Base-by-base conservation (phyloP, 2,888 invertebrate species). In the Eledona agricola region DNA sequence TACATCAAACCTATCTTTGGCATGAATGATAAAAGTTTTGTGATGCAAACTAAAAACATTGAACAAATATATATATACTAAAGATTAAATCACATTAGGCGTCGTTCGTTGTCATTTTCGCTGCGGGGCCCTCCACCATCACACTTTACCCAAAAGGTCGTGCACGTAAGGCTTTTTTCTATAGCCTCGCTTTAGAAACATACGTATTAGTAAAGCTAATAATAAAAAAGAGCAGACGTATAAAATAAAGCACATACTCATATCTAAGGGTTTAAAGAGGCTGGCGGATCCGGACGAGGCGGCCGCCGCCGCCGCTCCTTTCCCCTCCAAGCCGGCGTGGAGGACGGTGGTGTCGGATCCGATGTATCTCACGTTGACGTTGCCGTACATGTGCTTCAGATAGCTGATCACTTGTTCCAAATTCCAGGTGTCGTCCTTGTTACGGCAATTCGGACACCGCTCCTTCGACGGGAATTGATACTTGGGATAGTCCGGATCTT, bases 401-500 rank as follows among this genome's bases (percentile, higher is more conserved):
- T 87, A 89, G 38, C 76, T 74, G 31, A 86, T 77, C 1, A 90
- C 87, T 40, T 84, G 81, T 1, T 77, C 75, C 51, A 83, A 75
- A 61, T 86, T 83, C 87, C 87, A 90, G 2, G 67, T 58, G 12
- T 67, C 63, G 59, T 81, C 77, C 1, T 74, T 61, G 15, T 80
- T 74, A 60, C 81, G 79, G 71, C 95, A 95, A 25, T 78, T 74
- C 0, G 84, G 79, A 74, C 97, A 97, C 49, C 83, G 79, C 2
- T 74, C 67, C 1, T 73, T 68, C 61, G 86, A 62, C 0, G 99
- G 99, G 73, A 93, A 99, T 74, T 93, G 92, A 49, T 88, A 79
- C 77, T 99, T 99, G 0, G 91, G 94, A 75, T 88, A 86, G 42
- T 82, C 75, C 0, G 96, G 94, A 78, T 99, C 98, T 76, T 97